Evolutionary conservation across 2,797 vertebrate species (phyloP).

Genomic region (Chloroceryle inda): DNA sequence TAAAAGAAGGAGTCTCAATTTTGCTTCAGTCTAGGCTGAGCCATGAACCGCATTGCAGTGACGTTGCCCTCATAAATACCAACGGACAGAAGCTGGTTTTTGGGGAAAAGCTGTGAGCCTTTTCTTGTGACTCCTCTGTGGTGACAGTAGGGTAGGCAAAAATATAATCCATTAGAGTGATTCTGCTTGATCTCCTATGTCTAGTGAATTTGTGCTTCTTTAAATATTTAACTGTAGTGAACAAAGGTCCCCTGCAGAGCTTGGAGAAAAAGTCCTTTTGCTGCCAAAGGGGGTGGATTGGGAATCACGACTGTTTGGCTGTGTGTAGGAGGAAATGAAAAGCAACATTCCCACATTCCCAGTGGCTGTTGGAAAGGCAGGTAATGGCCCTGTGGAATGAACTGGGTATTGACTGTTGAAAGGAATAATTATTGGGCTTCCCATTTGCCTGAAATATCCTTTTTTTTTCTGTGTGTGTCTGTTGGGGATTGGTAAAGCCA

Average conservation of each 20-base stretch:
- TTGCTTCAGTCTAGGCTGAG: not conserved
- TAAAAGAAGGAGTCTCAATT: not conserved
- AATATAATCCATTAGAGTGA: not conserved
- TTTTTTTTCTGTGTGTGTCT: not conserved
- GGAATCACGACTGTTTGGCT: rapidly evolving
- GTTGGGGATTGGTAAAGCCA: not conserved
- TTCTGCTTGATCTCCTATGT: not conserved
- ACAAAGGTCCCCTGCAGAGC: not conserved
- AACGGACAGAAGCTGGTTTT: not conserved
- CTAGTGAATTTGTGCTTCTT: not conserved
- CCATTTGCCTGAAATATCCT: not conserved
- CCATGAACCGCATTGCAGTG: not conserved
- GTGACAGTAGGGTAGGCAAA: not conserved
- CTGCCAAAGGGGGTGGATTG: not conserved
- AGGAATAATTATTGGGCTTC: not conserved
- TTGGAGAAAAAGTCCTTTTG: not conserved
- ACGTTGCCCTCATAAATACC: not conserved
- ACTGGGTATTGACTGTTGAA: not conserved
- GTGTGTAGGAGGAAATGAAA: not conserved
- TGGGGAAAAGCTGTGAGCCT: not conserved
- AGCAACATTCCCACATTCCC: rapidly evolving
- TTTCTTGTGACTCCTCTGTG: not conserved
- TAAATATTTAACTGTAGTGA: not conserved
- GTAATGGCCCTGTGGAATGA: not conserved
- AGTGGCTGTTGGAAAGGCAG: not conserved